Base-by-base conservation (phyloP, 2,888 invertebrate genomes). In the Lepidochitona cinerea region DNA sequence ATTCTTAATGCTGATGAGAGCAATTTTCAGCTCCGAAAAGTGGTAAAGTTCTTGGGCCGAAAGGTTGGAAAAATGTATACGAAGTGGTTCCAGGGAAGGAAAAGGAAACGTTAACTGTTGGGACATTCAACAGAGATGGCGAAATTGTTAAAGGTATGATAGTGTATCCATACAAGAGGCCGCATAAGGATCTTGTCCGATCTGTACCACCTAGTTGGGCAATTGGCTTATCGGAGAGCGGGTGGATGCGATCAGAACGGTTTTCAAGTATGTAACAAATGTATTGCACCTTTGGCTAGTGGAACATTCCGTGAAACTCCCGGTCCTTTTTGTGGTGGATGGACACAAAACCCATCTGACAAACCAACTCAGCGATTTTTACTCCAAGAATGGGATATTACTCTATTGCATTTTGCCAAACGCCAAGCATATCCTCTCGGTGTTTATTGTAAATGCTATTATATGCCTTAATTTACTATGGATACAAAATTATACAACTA, bases 351-450 rank as follows among this genome's bases (percentile, higher is more conserved):
- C 59, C 9, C 59, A 54, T n/a, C 41, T 54, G n/a, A 36, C 65
- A 5, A 32, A 65, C 18, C 33, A 65, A 6, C 35, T 65, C 9
- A 32, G 65, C 33, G 36, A 36, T 7, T 65, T 65, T 32, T 32
- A 18, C 18, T 32, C 65, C 7, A 7, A 32, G 33, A 69, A 77
- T 29, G 75, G 70, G 5, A 72, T 78, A n/a, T 68, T 75, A 9
- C 49, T 78, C 33, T 78, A 78, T 64, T 77, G 75, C 35, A 37
- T 77, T 14, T 36, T 72, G 5, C 67, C 77, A 23, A 54, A 73
- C 77, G n/a, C n/a, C n/a, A n/a, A n/a, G n/a, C n/a, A n/a, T n/a
- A n/a, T n/a, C n/a, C n/a, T n/a, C n/a, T n/a, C n/a, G n/a, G n/a
- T n/a, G n/a, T n/a, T n/a, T n/a, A n/a, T n/a, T n/a, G n/a, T n/a